phyloP scores from a whole-genome alignment of 2,113 vertebrate species.

The Bubo bubo region DNA sequence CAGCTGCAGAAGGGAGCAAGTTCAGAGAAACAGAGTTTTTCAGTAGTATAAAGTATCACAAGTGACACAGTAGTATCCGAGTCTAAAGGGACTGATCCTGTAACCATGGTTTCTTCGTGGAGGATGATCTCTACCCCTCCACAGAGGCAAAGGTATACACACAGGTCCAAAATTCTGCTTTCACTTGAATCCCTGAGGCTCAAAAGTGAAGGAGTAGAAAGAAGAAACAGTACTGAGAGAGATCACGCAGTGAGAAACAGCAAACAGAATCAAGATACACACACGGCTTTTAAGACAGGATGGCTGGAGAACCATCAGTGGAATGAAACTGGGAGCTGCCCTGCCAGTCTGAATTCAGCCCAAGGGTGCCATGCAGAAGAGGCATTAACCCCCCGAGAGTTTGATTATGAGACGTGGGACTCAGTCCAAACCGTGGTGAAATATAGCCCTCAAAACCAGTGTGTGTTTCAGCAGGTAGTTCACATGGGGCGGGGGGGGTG shows the following conservation, averaged over 20 bases:
- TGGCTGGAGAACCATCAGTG: not conserved
- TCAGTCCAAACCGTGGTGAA: not conserved
- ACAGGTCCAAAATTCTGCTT: not conserved
- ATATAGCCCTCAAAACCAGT: accelerated
- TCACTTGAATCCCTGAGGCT: not conserved
- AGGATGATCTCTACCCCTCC: not conserved
- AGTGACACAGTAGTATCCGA: accelerated
- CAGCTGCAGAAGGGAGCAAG: not conserved
- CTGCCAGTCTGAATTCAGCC: not conserved
- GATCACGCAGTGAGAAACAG: not conserved
- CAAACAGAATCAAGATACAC: not conserved
- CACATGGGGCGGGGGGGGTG: not conserved
- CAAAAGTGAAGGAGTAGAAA: not conserved
- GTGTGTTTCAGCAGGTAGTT: not conserved
- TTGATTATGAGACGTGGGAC: not conserved
- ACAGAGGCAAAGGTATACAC: not conserved
- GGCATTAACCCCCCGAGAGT: not conserved
- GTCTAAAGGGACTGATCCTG: not conserved
- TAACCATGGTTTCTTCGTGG: not conserved
- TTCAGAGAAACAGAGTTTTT: not conserved
- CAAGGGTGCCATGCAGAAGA: not conserved
- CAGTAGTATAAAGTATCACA: not conserved
- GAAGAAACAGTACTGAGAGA: not conserved
- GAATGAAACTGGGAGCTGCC: not conserved
- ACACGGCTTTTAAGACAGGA: not conserved